phyloP scores from a whole-genome alignment of 2,797 vertebrate genomes.

The Pelobates cultripes region DNA sequence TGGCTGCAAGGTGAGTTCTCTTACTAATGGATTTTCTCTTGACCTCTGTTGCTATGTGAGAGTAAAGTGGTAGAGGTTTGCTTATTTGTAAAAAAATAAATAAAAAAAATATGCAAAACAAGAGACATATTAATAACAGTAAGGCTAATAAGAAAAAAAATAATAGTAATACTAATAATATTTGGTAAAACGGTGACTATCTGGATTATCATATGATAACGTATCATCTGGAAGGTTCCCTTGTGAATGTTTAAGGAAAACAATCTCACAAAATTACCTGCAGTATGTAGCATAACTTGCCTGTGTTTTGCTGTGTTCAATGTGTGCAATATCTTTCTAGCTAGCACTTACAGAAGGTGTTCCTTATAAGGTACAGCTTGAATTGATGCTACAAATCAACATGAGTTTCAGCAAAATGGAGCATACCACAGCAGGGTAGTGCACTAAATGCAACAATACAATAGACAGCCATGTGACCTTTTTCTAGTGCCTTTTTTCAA shows the following conservation, averaged over 20 bases:
- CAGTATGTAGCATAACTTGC: slow-evolving; percentile 51
- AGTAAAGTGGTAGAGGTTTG: slow-evolving; percentile 32
- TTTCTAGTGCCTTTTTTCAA: slow-evolving; percentile 61
- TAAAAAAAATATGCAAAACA: slow-evolving; percentile 42
- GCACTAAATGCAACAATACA: slow-evolving; percentile 67
- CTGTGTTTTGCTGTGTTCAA: slow-evolving; percentile 55
- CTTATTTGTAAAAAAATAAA: slow-evolving; percentile 38
- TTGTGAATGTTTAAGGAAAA: slow-evolving; percentile 20
- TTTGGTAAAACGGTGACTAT: slow-evolving; percentile 1
- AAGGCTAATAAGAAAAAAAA: no score
- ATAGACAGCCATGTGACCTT: slow-evolving; percentile 65
- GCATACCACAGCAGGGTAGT: slow-evolving; percentile 66
- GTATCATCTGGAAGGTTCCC: background rate
- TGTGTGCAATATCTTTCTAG: slow-evolving; percentile 47
- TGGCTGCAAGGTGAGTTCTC: slow-evolving; percentile 41
- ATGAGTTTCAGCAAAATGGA: slow-evolving; percentile 66
- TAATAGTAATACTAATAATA: slow-evolving; percentile 18
- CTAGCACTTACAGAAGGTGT: slow-evolving; percentile 67
- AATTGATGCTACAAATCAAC: slow-evolving; percentile 67
- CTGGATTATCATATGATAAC: slow-evolving; percentile 31
- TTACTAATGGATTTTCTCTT: slow-evolving; percentile 56
- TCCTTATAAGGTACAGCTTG: slow-evolving; percentile 67
- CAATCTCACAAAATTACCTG: slow-evolving; percentile 60
- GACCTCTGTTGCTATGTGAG: slow-evolving; percentile 39
- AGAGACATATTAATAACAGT: no score